Conservation (phyloP, 2,797 vertebrate genomes). For the Spinus pinus region DNA sequence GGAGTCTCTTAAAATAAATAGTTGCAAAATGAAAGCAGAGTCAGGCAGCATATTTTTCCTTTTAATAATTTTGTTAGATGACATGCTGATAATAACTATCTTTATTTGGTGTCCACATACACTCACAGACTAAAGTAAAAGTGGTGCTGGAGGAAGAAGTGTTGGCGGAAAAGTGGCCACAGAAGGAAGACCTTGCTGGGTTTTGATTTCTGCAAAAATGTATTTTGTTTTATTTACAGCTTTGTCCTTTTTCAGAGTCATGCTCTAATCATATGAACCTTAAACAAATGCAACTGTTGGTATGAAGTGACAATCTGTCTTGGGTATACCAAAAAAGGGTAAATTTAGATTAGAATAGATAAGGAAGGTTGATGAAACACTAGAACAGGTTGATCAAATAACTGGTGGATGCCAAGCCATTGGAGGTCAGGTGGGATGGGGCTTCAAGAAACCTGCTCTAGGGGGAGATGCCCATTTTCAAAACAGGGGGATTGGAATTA, state of each 20-base stretch:
- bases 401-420: neutral
- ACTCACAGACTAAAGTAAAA: neutral
- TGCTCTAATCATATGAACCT: neutral
- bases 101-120: neutral
- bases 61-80: neutral
- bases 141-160: neutral
- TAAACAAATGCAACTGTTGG: neutral
- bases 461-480: neutral
- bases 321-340: fast-evolving
- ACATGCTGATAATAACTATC: neutral
- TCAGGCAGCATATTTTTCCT: neutral
- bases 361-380: neutral
- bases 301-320: neutral
- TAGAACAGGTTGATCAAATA: neutral
- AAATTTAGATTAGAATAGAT: neutral
- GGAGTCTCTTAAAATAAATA: neutral
- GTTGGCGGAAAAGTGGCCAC: neutral
- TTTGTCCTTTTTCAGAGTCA: neutral
- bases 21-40: neutral
- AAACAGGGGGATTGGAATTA: fast-evolving
- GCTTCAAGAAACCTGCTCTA: neutral
- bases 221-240: neutral
- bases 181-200: neutral
- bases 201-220: neutral
- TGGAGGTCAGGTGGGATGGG: neutral